A percentile compares a stretch with the other conserved stretches of the same genome.
Evolutionary conservation across 2,888 invertebrate species (phyloP).

Genomic region (Drosophila hawaiiensis): DNA sequence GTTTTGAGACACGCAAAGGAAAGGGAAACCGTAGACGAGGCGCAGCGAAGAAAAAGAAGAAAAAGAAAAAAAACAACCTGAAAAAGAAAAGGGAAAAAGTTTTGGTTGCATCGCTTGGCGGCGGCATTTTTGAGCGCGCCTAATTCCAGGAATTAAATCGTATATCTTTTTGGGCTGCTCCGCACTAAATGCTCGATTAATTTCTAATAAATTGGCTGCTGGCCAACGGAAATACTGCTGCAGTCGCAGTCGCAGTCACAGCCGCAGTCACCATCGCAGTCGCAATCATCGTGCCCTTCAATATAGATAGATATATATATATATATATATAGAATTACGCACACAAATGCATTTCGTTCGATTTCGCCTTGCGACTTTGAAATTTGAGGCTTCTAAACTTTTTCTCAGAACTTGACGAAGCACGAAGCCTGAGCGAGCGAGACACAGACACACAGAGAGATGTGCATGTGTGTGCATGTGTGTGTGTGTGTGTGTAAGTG

Average conservation of each 20-base stretch:
- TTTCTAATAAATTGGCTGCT: conserved; percentile 79
- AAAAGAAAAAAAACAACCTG: neutral
- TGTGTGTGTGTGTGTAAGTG: neutral
- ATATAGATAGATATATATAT: neutral
- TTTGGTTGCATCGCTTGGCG: conserved; percentile 60
- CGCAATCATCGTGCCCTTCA: conserved; percentile 1
- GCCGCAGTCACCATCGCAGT: conserved; percentile 18
- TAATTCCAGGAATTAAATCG: conserved; percentile 84
- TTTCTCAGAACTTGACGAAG: conserved; percentile 50
- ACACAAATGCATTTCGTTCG: conserved; percentile 57
- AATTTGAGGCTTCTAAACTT: conserved; percentile 62
- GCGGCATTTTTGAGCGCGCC: conserved; percentile 69
- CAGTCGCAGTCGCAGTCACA: conserved; percentile 57
- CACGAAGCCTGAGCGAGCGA: neutral
- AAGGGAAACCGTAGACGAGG: conserved; percentile 43
- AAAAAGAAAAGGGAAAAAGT: conserved; percentile 32
- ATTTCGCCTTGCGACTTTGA: conserved; percentile 57
- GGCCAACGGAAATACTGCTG: conserved; percentile 65
- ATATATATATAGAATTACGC: conserved; percentile 65
- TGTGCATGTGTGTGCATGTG: neutral
- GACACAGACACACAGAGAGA: neutral
- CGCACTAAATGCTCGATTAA: conserved; percentile 78
- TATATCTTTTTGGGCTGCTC: conserved; percentile 75
- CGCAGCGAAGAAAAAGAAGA: conserved; percentile 20
- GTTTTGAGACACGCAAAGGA: conserved; percentile 36